phyloP scores from a whole-genome alignment of 1,140 invertebrate genomes.

The Drosophila varians region DNA sequence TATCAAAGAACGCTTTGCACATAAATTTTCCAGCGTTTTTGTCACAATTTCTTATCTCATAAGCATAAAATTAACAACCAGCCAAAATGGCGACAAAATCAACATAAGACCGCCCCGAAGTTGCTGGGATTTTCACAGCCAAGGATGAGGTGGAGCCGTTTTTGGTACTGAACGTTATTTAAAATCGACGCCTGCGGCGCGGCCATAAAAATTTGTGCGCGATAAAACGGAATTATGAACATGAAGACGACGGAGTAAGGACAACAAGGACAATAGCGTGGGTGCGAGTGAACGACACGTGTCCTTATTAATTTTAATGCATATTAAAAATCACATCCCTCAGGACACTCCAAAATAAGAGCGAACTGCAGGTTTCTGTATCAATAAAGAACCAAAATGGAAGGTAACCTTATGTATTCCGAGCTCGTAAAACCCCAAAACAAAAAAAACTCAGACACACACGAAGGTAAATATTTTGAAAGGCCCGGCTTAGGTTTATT shows the following conservation, averaged over 20 bases:
- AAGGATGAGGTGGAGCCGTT: neutral
- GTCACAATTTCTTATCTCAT: conserved; percentile 76
- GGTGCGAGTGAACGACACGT: conserved; percentile 60
- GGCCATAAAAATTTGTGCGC: conserved; percentile 79
- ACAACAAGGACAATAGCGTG: conserved; percentile 22
- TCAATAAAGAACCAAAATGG: conserved; percentile 57
- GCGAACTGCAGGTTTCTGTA: conserved; percentile 31
- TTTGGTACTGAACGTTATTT: conserved; percentile 50
- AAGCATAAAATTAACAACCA: conserved; percentile 79
- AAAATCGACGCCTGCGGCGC: conserved; percentile 72
- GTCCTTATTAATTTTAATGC: conserved; percentile 83
- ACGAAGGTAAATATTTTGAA: conserved; percentile 15
- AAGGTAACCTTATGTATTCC: conserved; percentile 22
- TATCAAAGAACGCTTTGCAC: conserved; percentile 19
- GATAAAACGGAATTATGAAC: conserved; percentile 78
- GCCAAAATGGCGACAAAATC: conserved; percentile 75
- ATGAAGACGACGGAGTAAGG: conserved; percentile 16
- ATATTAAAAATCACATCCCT: conserved; percentile 73
- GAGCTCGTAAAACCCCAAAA: conserved; percentile 46
- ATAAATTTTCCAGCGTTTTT: conserved; percentile 73
- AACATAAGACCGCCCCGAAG: conserved; percentile 30
- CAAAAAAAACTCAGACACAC: conserved; percentile 28
- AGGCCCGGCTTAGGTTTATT: conserved; percentile 72
- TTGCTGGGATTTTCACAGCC: neutral
- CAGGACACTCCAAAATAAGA: conserved; percentile 41